A percentile compares a stretch with the other conserved stretches of the same genome.
Evolutionary conservation across 2,888 invertebrate genomes (phyloP).

Genomic region (Calephelis perditalis): DNA sequence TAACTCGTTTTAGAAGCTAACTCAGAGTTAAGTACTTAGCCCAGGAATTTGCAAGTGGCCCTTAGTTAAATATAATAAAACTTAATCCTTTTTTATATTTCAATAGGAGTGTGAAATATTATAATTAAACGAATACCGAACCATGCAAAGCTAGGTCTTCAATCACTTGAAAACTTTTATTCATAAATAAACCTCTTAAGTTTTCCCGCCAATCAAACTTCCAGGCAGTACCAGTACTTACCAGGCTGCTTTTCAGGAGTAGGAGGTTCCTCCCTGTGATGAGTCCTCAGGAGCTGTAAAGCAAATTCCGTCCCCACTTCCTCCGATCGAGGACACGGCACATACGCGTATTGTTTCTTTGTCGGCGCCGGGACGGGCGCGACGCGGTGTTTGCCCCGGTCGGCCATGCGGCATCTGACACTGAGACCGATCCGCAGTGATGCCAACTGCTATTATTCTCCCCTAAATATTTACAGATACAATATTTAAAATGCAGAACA

Average conservation of each 20-base stretch:
- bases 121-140: too few species aligned
- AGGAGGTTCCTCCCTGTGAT: slow-evolving; percentile 50
- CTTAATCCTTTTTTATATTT: too few species aligned
- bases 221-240: slow-evolving; percentile 2
- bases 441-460: slow-evolving; percentile 40
- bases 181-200: slow-evolving; percentile 15
- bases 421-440: slow-evolving; percentile 31
- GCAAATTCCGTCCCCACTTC: slow-evolving; percentile 72
- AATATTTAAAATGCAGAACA: too few species aligned
- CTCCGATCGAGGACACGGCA: slow-evolving; percentile 72
- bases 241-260: slow-evolving; percentile 18
- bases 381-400: slow-evolving; percentile 71
- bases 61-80: too few species aligned
- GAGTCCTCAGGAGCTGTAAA: slow-evolving; percentile 48
- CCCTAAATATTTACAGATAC: slow-evolving; percentile 16
- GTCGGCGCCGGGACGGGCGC: slow-evolving; percentile 69
- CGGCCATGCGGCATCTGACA: slow-evolving; percentile 75
- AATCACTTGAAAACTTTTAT: not conserved
- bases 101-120: too few species aligned
- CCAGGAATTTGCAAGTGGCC: too few species aligned
- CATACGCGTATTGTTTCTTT: slow-evolving; percentile 71
- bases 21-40: too few species aligned
- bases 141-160: too few species aligned
- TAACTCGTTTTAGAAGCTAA: too few species aligned
- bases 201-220: slow-evolving; percentile 31